Conservation (phyloP, 2,797 vertebrate genomes). For the Epinephelus coioides region DNA sequence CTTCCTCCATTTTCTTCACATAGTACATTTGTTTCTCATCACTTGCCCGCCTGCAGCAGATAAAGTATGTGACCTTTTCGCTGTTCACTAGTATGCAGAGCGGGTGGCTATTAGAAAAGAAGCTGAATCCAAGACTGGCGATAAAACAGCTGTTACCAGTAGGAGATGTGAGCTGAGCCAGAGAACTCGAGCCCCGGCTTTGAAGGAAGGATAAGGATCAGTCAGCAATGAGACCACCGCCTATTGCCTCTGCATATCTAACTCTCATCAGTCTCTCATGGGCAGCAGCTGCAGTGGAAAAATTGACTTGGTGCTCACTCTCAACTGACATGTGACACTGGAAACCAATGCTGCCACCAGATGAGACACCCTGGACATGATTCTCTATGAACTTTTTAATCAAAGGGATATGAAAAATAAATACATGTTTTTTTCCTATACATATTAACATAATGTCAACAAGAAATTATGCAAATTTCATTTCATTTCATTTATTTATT, state of each 20-base stretch:
- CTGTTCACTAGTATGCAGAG: slow-evolving; percentile 41
- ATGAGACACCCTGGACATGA: neutral
- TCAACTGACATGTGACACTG: slow-evolving; percentile 42
- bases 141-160: slow-evolving; percentile 59
- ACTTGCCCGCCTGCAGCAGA: slow-evolving; percentile 27
- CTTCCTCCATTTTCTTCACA: neutral
- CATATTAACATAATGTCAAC: neutral
- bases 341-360: slow-evolving; percentile 20
- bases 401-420: neutral
- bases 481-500: too few relatives aligned
- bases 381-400: neutral
- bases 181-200: slow-evolving; percentile 47
- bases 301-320: slow-evolving; percentile 46
- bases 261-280: slow-evolving; percentile 62
- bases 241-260: slow-evolving; percentile 69
- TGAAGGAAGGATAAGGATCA: slow-evolving; percentile 68
- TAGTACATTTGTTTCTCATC: neutral
- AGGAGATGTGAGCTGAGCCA: slow-evolving; percentile 50
- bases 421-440: neutral
- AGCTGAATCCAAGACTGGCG: slow-evolving; percentile 27
- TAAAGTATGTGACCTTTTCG: slow-evolving; percentile 41
- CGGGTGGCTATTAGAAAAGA: slow-evolving; percentile 42
- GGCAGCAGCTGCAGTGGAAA: slow-evolving; percentile 63
- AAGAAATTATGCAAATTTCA: neutral
- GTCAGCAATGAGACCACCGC: slow-evolving; percentile 52